Evolutionary conservation across 2,797 vertebrate genomes (phyloP).

Genomic region (Tenualosa ilisha): DNA sequence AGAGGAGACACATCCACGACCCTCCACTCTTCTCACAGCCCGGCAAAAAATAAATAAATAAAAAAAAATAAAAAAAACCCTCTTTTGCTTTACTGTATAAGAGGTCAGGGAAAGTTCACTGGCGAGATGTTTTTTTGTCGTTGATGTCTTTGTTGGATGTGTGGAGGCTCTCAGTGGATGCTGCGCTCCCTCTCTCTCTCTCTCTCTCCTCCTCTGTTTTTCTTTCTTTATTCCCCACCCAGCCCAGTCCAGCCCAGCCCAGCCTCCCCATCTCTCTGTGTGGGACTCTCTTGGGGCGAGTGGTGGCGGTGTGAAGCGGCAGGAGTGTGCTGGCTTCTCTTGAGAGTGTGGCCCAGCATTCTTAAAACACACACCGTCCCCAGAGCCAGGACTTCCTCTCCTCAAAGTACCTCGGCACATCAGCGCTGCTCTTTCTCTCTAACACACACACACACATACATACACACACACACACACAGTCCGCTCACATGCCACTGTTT

Average conservation of each 20-base stretch:
- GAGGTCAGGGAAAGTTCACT: conserved; percentile 72
- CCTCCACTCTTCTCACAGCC: not conserved
- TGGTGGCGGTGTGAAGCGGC: not conserved
- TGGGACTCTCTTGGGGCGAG: not conserved
- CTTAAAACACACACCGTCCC: not conserved
- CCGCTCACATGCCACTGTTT: not conserved
- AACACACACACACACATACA: not conserved
- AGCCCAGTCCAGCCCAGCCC: conserved; percentile 17
- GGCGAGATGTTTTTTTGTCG: conserved; percentile 42
- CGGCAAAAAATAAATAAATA: conserved; percentile 52
- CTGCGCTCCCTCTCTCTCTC: conserved; percentile 45
- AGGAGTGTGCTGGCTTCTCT: not conserved
- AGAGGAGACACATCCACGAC: conserved; percentile 55
- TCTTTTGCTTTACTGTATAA: conserved; percentile 77
- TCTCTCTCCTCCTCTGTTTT: conserved; percentile 40
- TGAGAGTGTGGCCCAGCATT: not conserved
- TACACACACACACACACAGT: too few relatives aligned
- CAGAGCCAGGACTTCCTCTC: not conserved
- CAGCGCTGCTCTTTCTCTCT: not conserved
- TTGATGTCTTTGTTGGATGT: not conserved
- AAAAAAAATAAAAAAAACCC: too few relatives aligned
- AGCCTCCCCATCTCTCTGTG: not conserved
- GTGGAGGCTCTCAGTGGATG: conserved; percentile 23
- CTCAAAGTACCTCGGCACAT: not conserved
- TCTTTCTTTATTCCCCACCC: conserved; percentile 36